phyloP scores from a whole-genome alignment of 2,888 invertebrate species.

The Pterobdella sp. region DNA sequence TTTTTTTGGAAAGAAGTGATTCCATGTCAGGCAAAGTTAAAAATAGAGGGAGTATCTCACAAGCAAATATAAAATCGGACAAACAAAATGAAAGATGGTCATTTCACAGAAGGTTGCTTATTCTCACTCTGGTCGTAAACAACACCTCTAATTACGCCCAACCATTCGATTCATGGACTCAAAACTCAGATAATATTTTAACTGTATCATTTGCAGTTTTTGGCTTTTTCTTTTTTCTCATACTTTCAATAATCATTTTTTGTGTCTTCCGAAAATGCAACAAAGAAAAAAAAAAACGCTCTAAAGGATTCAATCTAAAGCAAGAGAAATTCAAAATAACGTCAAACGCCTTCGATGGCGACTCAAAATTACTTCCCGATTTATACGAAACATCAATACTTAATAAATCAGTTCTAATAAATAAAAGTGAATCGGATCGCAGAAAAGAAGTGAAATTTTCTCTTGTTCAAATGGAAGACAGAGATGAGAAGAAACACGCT shows the following conservation, averaged over 20 bases:
- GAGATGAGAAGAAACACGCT: background rate
- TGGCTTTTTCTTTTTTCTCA: slow-evolving; percentile 6
- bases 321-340: background rate
- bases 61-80: no score
- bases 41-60: no score
- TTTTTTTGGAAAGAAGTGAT: background rate
- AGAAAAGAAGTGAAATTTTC: slow-evolving; percentile 27
- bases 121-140: slow-evolving; percentile 19
- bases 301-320: background rate
- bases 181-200: slow-evolving; percentile 15
- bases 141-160: slow-evolving; percentile 12
- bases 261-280: background rate
- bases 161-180: slow-evolving; percentile 14
- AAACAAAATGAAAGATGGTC: background rate
- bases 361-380: slow-evolving; percentile 17
- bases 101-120: background rate
- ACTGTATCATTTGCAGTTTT: background rate
- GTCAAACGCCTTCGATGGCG: background rate
- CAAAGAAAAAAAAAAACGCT: background rate
- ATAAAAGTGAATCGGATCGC: slow-evolving; percentile 10
- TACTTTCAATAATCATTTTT: background rate
- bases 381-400: slow-evolving; percentile 3
- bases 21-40: background rate
- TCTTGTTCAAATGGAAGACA: slow-evolving; percentile 17
- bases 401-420: background rate